Percentiles rank a stretch among this genome's conserved stretches.
Conservation (phyloP, 1,140 invertebrate genomes). For the Anoplolepis gracilipes region DNA sequence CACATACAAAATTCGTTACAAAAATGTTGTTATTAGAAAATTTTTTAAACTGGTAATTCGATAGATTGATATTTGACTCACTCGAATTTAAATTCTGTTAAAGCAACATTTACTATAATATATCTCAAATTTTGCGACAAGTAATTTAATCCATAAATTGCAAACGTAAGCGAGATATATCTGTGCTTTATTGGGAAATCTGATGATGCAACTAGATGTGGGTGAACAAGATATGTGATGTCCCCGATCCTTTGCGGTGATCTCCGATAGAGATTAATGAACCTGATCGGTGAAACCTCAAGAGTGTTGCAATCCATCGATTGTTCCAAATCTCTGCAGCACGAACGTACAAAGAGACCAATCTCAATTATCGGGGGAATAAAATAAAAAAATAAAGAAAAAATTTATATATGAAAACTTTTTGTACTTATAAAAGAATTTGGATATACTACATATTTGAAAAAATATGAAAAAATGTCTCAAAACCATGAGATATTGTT, state of each 20-base stretch:
- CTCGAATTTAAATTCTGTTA: no score
- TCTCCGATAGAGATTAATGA: slow-evolving; percentile 42
- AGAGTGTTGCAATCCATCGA: slow-evolving; percentile 1
- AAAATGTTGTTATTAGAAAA: background rate
- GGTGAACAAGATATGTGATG: slow-evolving; percentile 24
- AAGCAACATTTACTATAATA: no score
- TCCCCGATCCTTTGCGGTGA: background rate
- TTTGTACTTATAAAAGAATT: no score
- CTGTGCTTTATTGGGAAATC: background rate
- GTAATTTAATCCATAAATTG: background rate
- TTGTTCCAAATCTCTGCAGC: background rate
- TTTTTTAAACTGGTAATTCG: background rate
- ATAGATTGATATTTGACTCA: background rate
- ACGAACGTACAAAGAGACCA: background rate
- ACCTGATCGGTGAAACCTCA: slow-evolving; percentile 7
- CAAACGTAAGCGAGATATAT: background rate
- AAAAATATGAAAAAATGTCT: background rate
- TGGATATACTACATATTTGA: no score
- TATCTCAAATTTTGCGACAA: background rate
- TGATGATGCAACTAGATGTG: slow-evolving; percentile 18
- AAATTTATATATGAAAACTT: background rate
- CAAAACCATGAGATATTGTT: no score
- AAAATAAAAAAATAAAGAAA: background rate
- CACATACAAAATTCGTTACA: no score
- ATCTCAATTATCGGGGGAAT: background rate